Evolutionary conservation across 2,888 invertebrate species (phyloP).

Genomic region (Xestia xanthographa): DNA sequence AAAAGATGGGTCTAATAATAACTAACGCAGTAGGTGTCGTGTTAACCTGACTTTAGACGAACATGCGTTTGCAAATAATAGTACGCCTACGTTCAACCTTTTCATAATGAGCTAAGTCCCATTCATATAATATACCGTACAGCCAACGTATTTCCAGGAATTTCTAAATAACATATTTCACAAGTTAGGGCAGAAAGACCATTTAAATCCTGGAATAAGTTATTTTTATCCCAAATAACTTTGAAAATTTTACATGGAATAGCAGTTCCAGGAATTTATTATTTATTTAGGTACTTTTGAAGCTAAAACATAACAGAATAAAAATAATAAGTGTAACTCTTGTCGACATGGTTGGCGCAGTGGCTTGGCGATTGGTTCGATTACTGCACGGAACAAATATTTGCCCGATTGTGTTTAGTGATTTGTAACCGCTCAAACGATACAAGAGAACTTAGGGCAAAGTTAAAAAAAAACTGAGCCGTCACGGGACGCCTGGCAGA

Average conservation of each 20-base stretch:
- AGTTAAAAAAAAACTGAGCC: too few species aligned
- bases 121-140: neutral
- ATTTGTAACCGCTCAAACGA: too few species aligned
- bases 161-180: neutral
- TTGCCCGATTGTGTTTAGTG: too few species aligned
- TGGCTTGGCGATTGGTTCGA: neutral
- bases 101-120: slow-evolving; percentile 3
- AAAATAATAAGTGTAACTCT: neutral
- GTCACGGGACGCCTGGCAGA: too few species aligned
- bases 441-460: too few species aligned
- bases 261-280: neutral
- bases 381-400: too few species aligned
- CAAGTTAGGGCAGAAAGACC: neutral
- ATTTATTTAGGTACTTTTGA: neutral
- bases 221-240: neutral
- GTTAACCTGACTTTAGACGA: slow-evolving; percentile 3
- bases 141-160: neutral
- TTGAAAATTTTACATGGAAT: neutral
- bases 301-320: neutral
- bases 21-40: neutral
- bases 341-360: neutral
- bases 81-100: slow-evolving; percentile 8
- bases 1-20: slow-evolving; percentile 21
- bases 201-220: neutral
- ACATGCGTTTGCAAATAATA: slow-evolving; percentile 8